Evolutionary conservation across 2,797 vertebrate genomes (phyloP), one percentile per base, ranked within the genome.

Genomic region (Garrulus glandarius): DNA sequence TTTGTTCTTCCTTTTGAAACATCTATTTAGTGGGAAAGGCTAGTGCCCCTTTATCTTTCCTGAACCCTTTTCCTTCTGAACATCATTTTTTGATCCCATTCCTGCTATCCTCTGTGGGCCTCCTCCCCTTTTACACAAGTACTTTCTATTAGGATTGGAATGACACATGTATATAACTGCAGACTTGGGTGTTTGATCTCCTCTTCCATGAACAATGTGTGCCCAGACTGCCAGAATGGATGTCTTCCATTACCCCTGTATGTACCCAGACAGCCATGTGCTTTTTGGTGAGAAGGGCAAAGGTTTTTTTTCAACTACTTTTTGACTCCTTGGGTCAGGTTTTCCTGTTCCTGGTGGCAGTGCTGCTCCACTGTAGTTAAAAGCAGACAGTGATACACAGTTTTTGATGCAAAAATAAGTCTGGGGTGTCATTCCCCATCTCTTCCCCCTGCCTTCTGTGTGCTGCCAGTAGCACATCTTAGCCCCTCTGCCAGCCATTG

Each of bases 201-300:
- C 27, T 59, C 21, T 87, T 91, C 85, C 39, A 23, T 7, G 56
- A 84, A 36, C 27, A 91, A 5, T 6, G 2, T 46, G 37, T 65
- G 34, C 74, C 68, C 39, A 50, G 86, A 59, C 32, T 39, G 10
- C n/a, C 60, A 29, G 61, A 71, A 55, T 12, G 89, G 68, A 37
- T 74, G 57, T 96, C 87, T 96, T 95, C 96, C 60, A 10, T 80
- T 88, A 81, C 82, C 63, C 67, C 59, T 32, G 20, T 69, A 43
- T 11, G 3, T 12, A 71, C 43, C 44, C 64, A 41, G 44, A 4
- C 46, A 81, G 63, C 37, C 16, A 9, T 0, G 9, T 61, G 85
- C 81, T 63, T 92, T 87, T 41, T 34, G 22, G 34, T 49, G 16
- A 63, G 44, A 90, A 70, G 17, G 23, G 37, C 64, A 91, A 61